phyloP scores from a whole-genome alignment of 2,113 vertebrate genomes.

The Pomatostomus ruficeps region DNA sequence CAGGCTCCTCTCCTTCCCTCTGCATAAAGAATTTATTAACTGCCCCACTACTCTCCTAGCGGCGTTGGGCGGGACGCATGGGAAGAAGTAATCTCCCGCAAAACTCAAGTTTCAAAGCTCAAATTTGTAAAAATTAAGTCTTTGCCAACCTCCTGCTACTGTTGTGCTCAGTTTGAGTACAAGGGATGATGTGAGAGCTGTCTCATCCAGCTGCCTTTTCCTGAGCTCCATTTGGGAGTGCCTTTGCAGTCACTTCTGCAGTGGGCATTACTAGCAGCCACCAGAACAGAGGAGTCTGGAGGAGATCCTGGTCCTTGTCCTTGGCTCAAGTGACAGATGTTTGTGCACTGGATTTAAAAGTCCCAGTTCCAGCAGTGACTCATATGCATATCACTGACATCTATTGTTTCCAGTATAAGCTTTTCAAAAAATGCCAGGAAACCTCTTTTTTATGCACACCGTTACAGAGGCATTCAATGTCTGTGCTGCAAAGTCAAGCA shows the following conservation, averaged over 20 bases:
- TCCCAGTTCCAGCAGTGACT: background rate
- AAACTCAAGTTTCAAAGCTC: background rate
- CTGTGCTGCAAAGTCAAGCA: background rate
- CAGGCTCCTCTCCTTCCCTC: background rate
- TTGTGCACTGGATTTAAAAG: background rate
- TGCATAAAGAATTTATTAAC: background rate
- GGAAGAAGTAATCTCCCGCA: background rate
- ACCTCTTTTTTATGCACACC: background rate
- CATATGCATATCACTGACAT: accelerated
- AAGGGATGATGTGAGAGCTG: background rate
- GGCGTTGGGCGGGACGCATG: background rate
- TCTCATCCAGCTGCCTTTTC: background rate
- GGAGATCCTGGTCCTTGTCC: background rate
- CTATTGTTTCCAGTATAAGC: background rate
- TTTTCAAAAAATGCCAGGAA: background rate
- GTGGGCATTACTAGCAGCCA: background rate
- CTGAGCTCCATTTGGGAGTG: background rate
- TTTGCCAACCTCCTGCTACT: background rate
- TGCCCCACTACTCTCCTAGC: background rate
- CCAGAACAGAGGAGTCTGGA: background rate
- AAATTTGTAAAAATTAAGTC: background rate
- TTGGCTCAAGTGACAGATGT: background rate
- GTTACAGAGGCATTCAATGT: background rate
- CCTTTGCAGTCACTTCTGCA: background rate
- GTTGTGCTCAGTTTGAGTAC: background rate